These are phyloP conservation scores for Hepsetus odoe DNA, from an alignment of 2,113 vertebrate genomes.

Conservation along the genomic window DNA sequence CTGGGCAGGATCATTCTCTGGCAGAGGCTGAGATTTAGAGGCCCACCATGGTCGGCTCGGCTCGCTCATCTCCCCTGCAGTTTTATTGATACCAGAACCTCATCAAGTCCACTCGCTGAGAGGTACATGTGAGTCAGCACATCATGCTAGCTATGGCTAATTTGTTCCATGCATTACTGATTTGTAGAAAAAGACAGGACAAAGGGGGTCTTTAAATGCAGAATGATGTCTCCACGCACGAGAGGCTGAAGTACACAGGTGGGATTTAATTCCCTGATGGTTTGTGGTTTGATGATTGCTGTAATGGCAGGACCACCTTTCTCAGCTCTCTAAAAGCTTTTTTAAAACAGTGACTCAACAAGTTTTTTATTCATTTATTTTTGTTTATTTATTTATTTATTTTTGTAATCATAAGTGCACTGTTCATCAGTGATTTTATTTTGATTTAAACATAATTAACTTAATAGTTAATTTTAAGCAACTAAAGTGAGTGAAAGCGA, in stretches of 20 bases:
- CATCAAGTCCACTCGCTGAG: constrained; percentile 38
- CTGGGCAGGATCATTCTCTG: constrained; percentile 40
- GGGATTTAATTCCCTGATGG: not conserved
- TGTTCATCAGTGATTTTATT: not conserved
- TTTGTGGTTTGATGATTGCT: constrained; percentile 7
- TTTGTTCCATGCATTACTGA: constrained; percentile 49
- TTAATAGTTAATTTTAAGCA: no score
- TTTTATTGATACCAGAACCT: constrained; percentile 51
- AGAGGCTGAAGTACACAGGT: constrained; percentile 19
- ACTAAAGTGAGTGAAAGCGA: no score
- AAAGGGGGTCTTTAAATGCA: no score
- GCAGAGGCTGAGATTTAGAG: constrained; percentile 22
- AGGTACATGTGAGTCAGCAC: constrained; percentile 51
- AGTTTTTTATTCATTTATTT: not conserved
- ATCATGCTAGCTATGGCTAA: constrained; percentile 39
- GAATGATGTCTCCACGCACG: not conserved
- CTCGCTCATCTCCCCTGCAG: constrained; percentile 31
- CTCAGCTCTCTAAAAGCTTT: constrained; percentile 13
- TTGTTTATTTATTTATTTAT: not conserved
- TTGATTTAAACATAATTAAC: no score
- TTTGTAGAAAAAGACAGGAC: constrained; percentile 26
- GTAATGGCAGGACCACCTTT: not conserved
- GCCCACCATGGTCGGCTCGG: constrained; percentile 43
- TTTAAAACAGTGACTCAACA: constrained; percentile 19
- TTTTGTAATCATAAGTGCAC: not conserved